Conservation (phyloP, 2,113 vertebrate species). For the Loxodonta africana region DNA sequence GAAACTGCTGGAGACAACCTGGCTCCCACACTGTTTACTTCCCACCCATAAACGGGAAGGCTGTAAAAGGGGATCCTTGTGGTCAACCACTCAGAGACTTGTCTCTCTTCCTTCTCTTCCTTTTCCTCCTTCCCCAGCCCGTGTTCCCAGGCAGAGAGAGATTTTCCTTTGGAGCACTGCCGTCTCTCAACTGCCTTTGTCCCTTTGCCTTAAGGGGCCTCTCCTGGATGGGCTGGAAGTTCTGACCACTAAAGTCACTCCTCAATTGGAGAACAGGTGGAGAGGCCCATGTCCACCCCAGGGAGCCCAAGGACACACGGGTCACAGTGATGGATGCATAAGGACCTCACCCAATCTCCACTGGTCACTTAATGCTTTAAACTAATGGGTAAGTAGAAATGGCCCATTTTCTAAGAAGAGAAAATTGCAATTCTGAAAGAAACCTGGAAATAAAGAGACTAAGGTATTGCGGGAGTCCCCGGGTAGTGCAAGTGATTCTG, state of each 20-base stretch:
- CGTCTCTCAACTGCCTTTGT: not conserved
- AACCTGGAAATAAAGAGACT: not conserved
- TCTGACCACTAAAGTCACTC: not conserved
- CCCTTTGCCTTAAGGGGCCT: not conserved
- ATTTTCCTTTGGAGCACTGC: not conserved
- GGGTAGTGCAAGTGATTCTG: not conserved
- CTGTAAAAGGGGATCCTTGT: conserved; percentile 74
- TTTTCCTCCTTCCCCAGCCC: not conserved
- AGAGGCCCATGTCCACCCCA: not conserved
- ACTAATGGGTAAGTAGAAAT: not conserved
- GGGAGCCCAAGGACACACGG: not conserved
- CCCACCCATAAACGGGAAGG: conserved; percentile 84
- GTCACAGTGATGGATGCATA: fast-evolving
- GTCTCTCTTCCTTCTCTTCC: not conserved
- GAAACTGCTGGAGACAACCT: conserved; percentile 66
- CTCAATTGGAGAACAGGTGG: too few relatives aligned
- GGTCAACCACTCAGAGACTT: not conserved
- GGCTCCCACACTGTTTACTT: conserved; percentile 77
- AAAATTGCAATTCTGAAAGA: not conserved
- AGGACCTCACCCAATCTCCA: not conserved
- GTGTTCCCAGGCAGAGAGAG: not conserved
- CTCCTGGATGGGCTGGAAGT: not conserved
- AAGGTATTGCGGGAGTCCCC: not conserved
- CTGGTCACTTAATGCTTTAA: not conserved
- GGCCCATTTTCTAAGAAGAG: not conserved